These are phyloP conservation scores for Platycheirus rosarum DNA, from an alignment of 2,888 invertebrate genomes.

Conservation along the genomic window DNA sequence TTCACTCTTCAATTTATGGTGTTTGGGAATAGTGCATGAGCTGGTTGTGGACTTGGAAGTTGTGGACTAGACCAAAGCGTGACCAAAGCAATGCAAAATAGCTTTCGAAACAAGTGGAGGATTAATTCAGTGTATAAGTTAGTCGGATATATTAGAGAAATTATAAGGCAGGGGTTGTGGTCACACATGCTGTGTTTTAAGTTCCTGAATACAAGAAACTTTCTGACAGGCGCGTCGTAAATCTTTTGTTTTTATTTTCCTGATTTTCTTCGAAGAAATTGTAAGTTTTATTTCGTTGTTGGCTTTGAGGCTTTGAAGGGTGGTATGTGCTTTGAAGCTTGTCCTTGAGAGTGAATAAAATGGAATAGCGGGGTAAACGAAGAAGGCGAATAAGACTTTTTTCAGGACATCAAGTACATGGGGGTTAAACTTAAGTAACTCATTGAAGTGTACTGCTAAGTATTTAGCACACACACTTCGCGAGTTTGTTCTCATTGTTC, in stretches of 20 bases:
- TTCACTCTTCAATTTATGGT: not conserved
- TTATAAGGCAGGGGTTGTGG: slow-evolving; percentile 24
- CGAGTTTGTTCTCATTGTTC: too few species aligned
- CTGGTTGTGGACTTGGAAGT: not conserved
- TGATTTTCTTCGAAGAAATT: slow-evolving; percentile 18
- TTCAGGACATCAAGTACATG: too few species aligned
- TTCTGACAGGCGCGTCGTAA: slow-evolving; percentile 23
- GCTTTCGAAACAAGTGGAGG: slow-evolving; percentile 55
- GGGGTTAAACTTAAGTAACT: too few species aligned
- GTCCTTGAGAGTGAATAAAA: too few species aligned
- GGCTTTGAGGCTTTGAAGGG: too few species aligned
- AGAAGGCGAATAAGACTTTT: too few species aligned
- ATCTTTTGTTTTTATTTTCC: slow-evolving; percentile 2
- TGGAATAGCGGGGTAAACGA: too few species aligned
- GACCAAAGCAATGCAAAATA: slow-evolving; percentile 60
- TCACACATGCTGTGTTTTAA: slow-evolving; percentile 24
- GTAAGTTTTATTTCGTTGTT: too few species aligned
- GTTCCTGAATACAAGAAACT: slow-evolving; percentile 6
- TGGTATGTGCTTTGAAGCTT: too few species aligned
- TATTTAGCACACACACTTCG: too few species aligned
- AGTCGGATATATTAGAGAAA: slow-evolving; percentile 48
- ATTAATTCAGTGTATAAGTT: slow-evolving; percentile 38
- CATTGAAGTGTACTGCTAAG: too few species aligned
- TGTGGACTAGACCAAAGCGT: slow-evolving; percentile 21
- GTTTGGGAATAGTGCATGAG: slow-evolving; percentile 29